A percentile compares a stretch with the other conserved stretches of the same genome.
phyloP scores from a whole-genome alignment of 1,140 invertebrate genomes.

The Calycopis cecrops region DNA sequence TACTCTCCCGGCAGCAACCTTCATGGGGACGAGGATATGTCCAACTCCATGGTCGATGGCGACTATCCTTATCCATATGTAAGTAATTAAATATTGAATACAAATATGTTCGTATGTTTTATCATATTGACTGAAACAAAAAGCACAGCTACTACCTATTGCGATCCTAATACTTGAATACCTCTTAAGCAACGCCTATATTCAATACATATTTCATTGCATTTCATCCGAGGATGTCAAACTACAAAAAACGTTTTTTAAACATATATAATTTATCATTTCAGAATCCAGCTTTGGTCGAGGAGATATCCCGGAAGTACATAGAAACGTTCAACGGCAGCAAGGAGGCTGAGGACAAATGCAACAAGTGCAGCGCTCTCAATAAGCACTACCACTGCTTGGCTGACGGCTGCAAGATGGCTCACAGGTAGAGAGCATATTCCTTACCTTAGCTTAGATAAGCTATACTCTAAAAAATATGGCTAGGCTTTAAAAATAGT shows the following conservation, averaged over 20 bases:
- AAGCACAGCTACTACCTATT: no score
- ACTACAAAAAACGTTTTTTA: no score
- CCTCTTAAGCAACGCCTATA: no score
- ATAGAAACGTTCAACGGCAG: constrained; percentile 69
- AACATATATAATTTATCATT: no score
- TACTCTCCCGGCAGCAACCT: constrained; percentile 56
- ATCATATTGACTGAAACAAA: no score
- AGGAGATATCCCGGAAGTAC: constrained; percentile 71
- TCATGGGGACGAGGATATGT: constrained; percentile 58
- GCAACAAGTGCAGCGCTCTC: constrained; percentile 78
- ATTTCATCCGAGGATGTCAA: no score
- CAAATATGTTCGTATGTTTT: not conserved
- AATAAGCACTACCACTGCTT: constrained; percentile 89
- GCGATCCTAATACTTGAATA: no score
- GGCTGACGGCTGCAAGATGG: constrained; percentile 79
- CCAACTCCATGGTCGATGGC: constrained; percentile 49
- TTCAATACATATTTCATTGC: no score
- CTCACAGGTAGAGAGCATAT: constrained; percentile 76
- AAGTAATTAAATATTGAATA: constrained; percentile 34
- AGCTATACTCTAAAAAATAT: no score
- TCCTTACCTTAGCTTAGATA: constrained; percentile 2
- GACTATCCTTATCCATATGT: constrained; percentile 58
- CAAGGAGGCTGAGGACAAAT: constrained; percentile 77
- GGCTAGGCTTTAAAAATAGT: no score
- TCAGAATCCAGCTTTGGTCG: constrained; percentile 79